A percentile compares a stretch with the other conserved stretches of the same genome.
These are phyloP conservation scores for Carposina sasakii DNA, from an alignment of 1,140 invertebrate genomes.

Conservation along the genomic window DNA sequence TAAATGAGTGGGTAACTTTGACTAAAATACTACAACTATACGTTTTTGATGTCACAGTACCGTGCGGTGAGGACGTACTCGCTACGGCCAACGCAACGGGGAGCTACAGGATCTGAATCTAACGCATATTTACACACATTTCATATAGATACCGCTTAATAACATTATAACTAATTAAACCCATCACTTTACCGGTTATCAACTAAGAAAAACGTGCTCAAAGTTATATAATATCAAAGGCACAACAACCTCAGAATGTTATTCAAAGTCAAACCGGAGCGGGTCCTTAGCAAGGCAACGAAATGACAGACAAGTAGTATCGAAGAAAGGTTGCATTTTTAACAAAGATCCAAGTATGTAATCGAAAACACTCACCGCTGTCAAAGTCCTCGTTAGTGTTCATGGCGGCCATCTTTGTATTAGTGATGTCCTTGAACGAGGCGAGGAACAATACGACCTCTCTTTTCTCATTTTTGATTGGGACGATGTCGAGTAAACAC, in stretches of 20 bases:
- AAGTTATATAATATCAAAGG: constrained; percentile 46
- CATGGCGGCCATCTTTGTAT: constrained; percentile 88
- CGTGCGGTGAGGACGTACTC: constrained; percentile 58
- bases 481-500: constrained; percentile 97
- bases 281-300: constrained; percentile 20
- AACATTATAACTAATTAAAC: no score
- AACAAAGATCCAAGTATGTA: constrained; percentile 20
- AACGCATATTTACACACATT: no score
- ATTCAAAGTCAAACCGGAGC: constrained; percentile 11
- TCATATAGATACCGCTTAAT: no score
- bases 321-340: constrained; percentile 23
- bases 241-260: no score
- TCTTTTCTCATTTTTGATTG: constrained; percentile 98
- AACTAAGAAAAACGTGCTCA: constrained; percentile 52
- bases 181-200: no score
- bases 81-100: constrained; percentile 53
- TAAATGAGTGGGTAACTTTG: no score
- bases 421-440: constrained; percentile 97
- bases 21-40: no score
- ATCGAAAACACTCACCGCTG: constrained; percentile 79
- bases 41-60: no score
- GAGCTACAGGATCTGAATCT: constrained; percentile 52
- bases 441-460: constrained; percentile 97
- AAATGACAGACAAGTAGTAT: constrained; percentile 19
- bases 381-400: constrained; percentile 85